These are phyloP conservation scores for Blera fallax DNA, from an alignment of 2,888 invertebrate species.

Conservation along the genomic window DNA sequence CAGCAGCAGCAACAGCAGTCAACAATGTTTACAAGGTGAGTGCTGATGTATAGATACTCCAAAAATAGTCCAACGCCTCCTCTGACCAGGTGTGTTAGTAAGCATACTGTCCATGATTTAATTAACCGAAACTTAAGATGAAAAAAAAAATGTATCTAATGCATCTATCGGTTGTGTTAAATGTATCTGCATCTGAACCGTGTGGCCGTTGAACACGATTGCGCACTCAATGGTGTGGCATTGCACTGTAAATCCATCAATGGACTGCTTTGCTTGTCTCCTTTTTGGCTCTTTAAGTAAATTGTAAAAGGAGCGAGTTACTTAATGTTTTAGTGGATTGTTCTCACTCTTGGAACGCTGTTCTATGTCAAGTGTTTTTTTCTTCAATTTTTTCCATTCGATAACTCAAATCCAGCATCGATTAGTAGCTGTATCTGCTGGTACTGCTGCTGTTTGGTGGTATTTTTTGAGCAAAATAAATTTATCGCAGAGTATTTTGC, in stretches of 20 bases:
- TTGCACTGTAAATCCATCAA: conserved; percentile 62
- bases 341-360: conserved; percentile 43
- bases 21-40: conserved; percentile 76
- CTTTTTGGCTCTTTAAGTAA: conserved; percentile 40
- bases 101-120: conserved; percentile 59
- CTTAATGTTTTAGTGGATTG: conserved; percentile 51
- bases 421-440: conserved; percentile 18
- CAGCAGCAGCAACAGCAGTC: conserved; percentile 75
- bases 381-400: conserved; percentile 4
- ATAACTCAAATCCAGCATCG: conserved; percentile 44
- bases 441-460: background rate
- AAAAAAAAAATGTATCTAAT: conserved; percentile 27
- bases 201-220: conserved; percentile 58
- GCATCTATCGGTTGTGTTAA: conserved; percentile 30
- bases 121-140: conserved; percentile 54
- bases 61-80: conserved; percentile 58
- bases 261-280: conserved; percentile 36
- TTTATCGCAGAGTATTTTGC: conserved; percentile 33
- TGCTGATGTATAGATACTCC: conserved; percentile 26
- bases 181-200: conserved; percentile 31
- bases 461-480: conserved; percentile 22
- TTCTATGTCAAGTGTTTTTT: conserved; percentile 5
- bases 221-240: conserved; percentile 62
- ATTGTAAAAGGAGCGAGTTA: conserved; percentile 63
- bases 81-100: conserved; percentile 43